A percentile compares a stretch with the other conserved stretches of the same genome.
Conservation (phyloP, 2,888 invertebrate genomes). For the Limulus polyphemus region DNA sequence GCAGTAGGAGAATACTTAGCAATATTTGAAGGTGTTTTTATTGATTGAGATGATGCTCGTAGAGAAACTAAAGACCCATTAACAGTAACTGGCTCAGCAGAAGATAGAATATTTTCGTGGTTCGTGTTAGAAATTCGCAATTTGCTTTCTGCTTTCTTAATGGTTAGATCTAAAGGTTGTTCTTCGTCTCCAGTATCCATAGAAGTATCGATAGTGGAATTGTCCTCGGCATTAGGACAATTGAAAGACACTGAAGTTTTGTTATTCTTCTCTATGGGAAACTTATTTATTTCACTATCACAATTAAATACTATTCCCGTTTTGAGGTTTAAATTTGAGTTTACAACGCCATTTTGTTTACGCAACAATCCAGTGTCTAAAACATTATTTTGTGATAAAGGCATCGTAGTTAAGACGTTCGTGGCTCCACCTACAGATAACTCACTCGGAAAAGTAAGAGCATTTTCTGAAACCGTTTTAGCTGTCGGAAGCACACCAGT, state of each 20-base stretch:
- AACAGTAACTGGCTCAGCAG: neutral
- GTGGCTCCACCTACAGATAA: neutral
- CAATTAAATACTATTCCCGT: too few relatives aligned
- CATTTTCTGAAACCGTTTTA: slow-evolving; percentile 7
- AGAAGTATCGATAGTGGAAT: neutral
- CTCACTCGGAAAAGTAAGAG: too few relatives aligned
- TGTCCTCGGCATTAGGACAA: neutral
- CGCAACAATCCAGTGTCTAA: too few relatives aligned
- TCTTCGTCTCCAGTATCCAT: neutral
- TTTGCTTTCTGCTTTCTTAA: neutral
- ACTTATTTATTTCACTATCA: too few relatives aligned
- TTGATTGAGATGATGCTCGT: too few relatives aligned
- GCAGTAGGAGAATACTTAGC: slow-evolving; percentile 19
- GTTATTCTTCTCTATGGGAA: too few relatives aligned
- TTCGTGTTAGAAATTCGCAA: neutral
- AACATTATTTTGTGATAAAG: too few relatives aligned
- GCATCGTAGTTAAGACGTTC: neutral
- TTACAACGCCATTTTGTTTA: too few relatives aligned
- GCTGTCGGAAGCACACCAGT: slow-evolving; percentile 46
- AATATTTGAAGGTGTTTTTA: neutral
- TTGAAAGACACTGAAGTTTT: too few relatives aligned
- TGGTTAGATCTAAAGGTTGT: slow-evolving; percentile 17
- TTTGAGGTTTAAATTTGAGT: too few relatives aligned
- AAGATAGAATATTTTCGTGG: neutral
- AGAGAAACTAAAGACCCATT: too few relatives aligned